Evolutionary conservation across 2,113 vertebrate genomes (phyloP).

Genomic region (Henicopernis longicauda): DNA sequence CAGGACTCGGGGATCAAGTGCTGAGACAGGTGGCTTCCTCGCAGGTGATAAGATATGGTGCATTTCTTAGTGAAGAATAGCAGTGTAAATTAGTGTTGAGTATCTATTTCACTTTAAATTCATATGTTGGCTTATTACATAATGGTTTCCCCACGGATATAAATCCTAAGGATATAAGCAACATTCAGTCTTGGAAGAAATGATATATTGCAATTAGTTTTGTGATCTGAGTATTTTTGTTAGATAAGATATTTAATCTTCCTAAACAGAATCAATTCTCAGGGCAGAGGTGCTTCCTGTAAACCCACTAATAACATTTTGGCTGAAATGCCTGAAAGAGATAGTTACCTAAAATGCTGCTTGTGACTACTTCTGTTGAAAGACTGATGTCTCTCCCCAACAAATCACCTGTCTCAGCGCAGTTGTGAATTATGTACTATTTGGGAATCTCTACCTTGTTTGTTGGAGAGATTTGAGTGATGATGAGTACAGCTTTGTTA

Average conservation of each 20-base stretch:
- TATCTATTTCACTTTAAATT: background rate
- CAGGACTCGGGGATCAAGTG: fast-evolving
- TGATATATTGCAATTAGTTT: background rate
- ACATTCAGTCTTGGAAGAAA: background rate
- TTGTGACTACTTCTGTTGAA: background rate
- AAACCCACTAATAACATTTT: background rate
- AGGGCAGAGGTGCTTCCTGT: background rate
- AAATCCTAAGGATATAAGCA: background rate
- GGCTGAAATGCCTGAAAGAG: background rate
- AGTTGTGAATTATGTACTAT: background rate
- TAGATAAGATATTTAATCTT: background rate
- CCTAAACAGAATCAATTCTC: background rate
- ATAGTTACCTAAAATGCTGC: background rate
- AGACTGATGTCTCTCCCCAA: background rate
- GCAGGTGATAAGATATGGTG: background rate
- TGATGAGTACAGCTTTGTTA: background rate
- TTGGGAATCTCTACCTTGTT: background rate
- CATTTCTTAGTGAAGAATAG: background rate
- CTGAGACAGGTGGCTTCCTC: background rate
- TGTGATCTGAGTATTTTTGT: background rate
- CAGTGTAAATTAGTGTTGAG: background rate
- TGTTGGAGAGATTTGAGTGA: background rate
- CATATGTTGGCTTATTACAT: background rate
- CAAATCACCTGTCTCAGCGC: background rate
- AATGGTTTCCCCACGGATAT: background rate